phyloP scores from a whole-genome alignment of 2,113 vertebrate genomes.

The Narcine bancroftii region DNA sequence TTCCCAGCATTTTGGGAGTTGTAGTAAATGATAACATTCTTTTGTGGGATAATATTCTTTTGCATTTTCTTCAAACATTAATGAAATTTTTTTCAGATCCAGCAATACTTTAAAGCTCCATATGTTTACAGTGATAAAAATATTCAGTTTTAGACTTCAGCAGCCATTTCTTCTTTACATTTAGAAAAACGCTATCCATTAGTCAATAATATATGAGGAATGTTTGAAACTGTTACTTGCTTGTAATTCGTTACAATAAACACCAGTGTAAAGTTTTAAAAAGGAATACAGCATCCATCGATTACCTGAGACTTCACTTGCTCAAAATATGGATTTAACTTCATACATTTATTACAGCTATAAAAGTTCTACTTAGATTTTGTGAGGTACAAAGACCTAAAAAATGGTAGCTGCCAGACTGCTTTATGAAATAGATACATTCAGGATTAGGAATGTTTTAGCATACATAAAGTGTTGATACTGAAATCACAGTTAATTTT shows the following conservation, averaged over 20 bases:
- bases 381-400: not conserved
- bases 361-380: not conserved
- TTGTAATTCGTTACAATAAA: not conserved
- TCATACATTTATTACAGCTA: not conserved
- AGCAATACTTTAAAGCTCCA: not conserved
- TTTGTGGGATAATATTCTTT: not conserved
- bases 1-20: not conserved
- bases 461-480: not conserved
- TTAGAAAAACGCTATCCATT: not conserved
- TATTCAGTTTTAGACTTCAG: not conserved
- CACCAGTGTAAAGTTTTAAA: not conserved
- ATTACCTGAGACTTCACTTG: conserved; percentile 1
- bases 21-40: not conserved
- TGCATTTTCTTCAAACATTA: not conserved
- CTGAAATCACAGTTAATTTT: not conserved
- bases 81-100: not conserved
- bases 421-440: not conserved
- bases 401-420: not conserved
- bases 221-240: not conserved
- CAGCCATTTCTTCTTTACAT: not conserved
- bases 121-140: conserved; percentile 24
- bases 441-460: not conserved
- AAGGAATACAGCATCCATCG: not conserved
- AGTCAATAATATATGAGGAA: not conserved
- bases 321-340: not conserved